A percentile compares a stretch with the other conserved stretches of the same genome.
phyloP scores from a whole-genome alignment of 2,113 vertebrate species.

The Lepus europaeus region DNA sequence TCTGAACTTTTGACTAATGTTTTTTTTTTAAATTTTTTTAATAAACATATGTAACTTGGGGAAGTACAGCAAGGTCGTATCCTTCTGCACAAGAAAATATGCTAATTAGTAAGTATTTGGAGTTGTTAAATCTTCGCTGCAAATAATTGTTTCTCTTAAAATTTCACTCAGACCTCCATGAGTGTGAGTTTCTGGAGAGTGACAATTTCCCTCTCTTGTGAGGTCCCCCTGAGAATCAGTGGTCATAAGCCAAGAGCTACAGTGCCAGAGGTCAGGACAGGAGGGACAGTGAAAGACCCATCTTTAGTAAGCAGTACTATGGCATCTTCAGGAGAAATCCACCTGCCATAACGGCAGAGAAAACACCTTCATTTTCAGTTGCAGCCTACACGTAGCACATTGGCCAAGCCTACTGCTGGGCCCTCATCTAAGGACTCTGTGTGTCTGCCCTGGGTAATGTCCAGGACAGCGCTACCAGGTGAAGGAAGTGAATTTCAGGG shows the following conservation, averaged over 20 bases:
- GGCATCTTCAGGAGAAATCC: background rate
- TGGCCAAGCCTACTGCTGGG: too few relatives aligned
- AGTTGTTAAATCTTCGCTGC: background rate
- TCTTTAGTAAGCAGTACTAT: rapidly evolving
- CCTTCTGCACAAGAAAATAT: too few relatives aligned
- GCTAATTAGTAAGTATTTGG: background rate
- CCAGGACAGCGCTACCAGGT: background rate
- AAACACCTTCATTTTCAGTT: rapidly evolving
- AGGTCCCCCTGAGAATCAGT: too few relatives aligned
- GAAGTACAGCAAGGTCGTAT: background rate
- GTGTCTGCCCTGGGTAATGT: background rate
- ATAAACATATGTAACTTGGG: background rate
- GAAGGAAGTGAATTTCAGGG: background rate
- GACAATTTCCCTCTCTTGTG: background rate
- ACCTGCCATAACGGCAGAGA: background rate
- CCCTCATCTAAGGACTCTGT: background rate
- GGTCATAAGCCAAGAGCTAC: too few relatives aligned
- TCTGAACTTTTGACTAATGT: background rate
- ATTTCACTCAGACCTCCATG: background rate
- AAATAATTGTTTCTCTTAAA: background rate
- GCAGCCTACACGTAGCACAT: too few relatives aligned
- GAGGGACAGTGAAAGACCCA: background rate
- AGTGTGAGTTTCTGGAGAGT: background rate
- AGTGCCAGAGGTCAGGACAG: rapidly evolving
- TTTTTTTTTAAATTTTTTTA: background rate